phyloP scores from a whole-genome alignment of 2,797 vertebrate genomes.

The Sorex maritimensis region DNA sequence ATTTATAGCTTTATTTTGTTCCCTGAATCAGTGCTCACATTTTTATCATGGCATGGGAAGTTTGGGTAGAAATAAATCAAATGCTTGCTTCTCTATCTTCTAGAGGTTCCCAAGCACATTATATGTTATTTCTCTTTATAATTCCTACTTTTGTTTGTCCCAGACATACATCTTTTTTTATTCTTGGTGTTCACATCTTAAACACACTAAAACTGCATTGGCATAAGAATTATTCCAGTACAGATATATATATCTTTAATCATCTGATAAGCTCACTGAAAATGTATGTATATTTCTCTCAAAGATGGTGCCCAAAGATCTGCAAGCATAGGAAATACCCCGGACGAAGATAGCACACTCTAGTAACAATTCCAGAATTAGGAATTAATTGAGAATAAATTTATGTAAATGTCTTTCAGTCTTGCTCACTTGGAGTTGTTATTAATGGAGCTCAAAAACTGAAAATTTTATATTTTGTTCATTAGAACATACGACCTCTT shows the following conservation, averaged over 20 bases:
- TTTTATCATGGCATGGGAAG: not conserved
- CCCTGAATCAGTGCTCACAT: not conserved
- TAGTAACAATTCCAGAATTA: not conserved
- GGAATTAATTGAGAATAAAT: not conserved
- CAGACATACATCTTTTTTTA: not conserved
- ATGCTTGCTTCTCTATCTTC: constrained; percentile 37
- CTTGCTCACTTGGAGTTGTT: not conserved
- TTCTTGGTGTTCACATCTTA: constrained; percentile 11
- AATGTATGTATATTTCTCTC: not conserved
- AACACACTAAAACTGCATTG: not conserved
- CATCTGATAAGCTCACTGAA: not conserved
- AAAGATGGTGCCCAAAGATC: not conserved
- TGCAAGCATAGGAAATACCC: not conserved
- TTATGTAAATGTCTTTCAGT: not conserved
- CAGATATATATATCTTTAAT: not conserved
- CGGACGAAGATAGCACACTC: not conserved
- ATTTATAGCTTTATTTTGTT: constrained; percentile 59
- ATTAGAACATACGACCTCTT: not conserved
- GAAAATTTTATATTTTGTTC: not conserved
- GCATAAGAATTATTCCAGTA: not conserved
- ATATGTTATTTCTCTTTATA: constrained; percentile 15
- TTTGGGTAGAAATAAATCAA: constrained; percentile 48
- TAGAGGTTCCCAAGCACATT: not conserved
- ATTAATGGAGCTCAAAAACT: not conserved
- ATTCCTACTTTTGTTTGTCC: not conserved